Evolutionary conservation across 2,113 vertebrate species (phyloP).

Genomic region (Penelope pileata): DNA sequence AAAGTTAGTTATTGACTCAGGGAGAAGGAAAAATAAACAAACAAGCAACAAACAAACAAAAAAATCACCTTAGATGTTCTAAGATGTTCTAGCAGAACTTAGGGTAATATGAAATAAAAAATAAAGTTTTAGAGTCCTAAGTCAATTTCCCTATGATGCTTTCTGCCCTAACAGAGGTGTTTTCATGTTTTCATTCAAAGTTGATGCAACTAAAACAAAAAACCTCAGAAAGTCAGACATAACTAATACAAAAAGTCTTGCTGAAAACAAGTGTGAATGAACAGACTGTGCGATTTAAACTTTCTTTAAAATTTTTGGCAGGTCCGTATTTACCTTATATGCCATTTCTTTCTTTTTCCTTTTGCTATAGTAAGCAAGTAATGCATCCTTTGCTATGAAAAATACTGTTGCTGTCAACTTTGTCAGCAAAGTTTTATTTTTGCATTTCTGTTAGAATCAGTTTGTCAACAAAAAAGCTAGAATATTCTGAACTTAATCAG

Average conservation of each 20-base stretch:
- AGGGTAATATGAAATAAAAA: background rate
- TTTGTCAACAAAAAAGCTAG: conserved; percentile 52
- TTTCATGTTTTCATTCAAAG: background rate
- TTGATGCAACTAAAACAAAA: background rate
- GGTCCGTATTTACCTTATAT: conserved; percentile 29
- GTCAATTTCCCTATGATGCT: background rate
- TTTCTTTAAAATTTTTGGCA: conserved; percentile 12
- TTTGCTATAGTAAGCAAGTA: background rate
- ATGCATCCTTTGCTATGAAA: conserved; percentile 11
- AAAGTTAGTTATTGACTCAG: background rate
- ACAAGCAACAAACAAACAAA: background rate
- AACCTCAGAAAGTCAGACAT: background rate
- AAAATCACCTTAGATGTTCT: background rate
- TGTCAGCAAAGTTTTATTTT: conserved; percentile 30
- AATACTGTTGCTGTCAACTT: background rate
- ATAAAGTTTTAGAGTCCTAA: background rate
- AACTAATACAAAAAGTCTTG: background rate
- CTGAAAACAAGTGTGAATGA: background rate
- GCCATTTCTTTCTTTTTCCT: conserved; percentile 18
- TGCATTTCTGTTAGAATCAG: background rate
- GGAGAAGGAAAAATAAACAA: background rate
- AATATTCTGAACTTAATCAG: conserved; percentile 46
- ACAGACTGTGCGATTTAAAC: conserved; percentile 23
- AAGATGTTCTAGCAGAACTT: background rate
- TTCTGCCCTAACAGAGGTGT: background rate